Conservation (phyloP, 2,888 invertebrate species). For the Eristalis arbustorum region DNA sequence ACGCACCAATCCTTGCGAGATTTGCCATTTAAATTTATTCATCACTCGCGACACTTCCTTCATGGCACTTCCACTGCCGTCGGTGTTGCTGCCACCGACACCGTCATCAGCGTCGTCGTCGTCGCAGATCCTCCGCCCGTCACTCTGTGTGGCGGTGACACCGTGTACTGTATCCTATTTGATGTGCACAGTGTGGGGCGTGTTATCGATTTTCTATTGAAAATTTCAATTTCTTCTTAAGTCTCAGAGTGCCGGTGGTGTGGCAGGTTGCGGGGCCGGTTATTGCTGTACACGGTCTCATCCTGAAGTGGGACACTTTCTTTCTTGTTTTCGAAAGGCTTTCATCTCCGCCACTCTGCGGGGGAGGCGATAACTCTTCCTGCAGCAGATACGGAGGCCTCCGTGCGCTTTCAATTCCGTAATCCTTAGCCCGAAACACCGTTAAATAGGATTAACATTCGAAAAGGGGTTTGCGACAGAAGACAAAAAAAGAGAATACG, state of each 20-base stretch:
- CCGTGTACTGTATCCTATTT: not conserved
- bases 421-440: not conserved
- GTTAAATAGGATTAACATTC: slow-evolving; percentile 8
- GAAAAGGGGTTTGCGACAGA: not conserved
- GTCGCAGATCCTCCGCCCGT: slow-evolving; percentile 14
- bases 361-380: slow-evolving; percentile 19
- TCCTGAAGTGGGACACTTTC: not conserved
- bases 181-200: not conserved
- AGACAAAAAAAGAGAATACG: not conserved
- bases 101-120: not conserved
- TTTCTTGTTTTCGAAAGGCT: not conserved
- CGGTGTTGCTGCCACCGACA: not conserved
- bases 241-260: not conserved
- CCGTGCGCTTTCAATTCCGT: not conserved
- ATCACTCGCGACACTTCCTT: slow-evolving; percentile 9
- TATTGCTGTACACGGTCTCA: not conserved
- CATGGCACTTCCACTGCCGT: not conserved
- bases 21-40: slow-evolving; percentile 61
- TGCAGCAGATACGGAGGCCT: slow-evolving; percentile 1
- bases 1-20: not conserved
- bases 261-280: not conserved
- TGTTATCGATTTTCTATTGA: slow-evolving; percentile 59
- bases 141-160: slow-evolving; percentile 1
- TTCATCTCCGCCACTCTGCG: slow-evolving; percentile 3
- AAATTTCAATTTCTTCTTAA: slow-evolving; percentile 48